These are phyloP conservation scores for Ceyx margarethae DNA, from an alignment of 2,113 vertebrate species.

Conservation along the genomic window DNA sequence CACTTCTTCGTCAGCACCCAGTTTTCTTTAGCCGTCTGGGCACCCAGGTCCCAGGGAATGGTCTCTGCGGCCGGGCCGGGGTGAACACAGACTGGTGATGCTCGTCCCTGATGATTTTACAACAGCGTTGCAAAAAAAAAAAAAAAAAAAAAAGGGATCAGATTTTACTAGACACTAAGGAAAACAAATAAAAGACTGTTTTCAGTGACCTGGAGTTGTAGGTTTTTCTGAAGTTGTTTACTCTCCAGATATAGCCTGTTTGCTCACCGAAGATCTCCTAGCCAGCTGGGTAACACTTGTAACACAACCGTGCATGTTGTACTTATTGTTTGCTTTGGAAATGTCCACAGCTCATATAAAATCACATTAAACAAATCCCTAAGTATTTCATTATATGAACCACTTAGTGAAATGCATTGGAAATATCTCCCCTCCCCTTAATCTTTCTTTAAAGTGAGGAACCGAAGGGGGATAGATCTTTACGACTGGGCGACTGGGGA, in stretches of 20 bases:
- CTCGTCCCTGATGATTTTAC: neutral
- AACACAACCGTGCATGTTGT: neutral
- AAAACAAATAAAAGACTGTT: constrained; percentile 60
- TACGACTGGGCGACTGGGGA: neutral
- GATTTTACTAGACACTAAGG: constrained; percentile 45
- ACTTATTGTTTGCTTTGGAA: constrained; percentile 60
- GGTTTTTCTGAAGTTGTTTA: constrained; percentile 22
- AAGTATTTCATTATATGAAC: constrained; percentile 25
- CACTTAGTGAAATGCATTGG: constrained; percentile 8
- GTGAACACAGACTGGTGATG: neutral
- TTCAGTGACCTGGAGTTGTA: constrained; percentile 5
- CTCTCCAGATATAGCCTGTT: constrained; percentile 53
- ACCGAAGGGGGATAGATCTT: neutral
- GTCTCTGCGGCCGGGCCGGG: neutral
- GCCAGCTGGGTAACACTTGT: neutral
- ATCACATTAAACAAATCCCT: constrained; percentile 44
- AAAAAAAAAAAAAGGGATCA: neutral
- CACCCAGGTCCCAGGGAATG: neutral
- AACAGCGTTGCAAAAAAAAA: neutral
- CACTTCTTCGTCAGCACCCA: neutral
- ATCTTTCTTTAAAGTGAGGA: neutral
- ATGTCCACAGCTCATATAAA: constrained; percentile 23
- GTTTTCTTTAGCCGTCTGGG: accelerated
- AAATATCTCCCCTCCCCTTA: neutral
- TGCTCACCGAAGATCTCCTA: constrained; percentile 41